These are phyloP conservation scores for Zygothrica quintamaculata DNA, from an alignment of 2,888 invertebrate genomes.

Conservation along the genomic window DNA sequence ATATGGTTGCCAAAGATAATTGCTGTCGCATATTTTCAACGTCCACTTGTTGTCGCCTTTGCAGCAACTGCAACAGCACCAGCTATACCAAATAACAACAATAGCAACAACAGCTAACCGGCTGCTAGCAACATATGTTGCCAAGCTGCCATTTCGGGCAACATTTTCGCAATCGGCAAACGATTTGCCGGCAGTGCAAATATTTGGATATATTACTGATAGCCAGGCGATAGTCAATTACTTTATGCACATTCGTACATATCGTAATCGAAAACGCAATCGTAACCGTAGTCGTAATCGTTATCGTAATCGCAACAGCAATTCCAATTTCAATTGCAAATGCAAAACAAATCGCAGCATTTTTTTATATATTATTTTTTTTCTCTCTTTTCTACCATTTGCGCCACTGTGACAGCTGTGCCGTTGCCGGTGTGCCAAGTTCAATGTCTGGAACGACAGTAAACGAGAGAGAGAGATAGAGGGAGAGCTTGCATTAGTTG, in stretches of 20 bases:
- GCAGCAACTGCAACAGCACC: conserved; percentile 16
- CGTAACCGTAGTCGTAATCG: conserved; percentile 1
- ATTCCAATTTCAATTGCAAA: background rate
- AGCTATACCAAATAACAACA: conserved; percentile 20
- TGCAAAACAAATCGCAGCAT: background rate
- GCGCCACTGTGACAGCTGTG: conserved; percentile 63
- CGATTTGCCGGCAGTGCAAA: conserved; percentile 43
- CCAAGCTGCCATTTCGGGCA: conserved; percentile 58
- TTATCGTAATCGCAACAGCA: conserved; percentile 14
- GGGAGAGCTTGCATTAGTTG: conserved; percentile 9
- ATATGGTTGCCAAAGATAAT: conserved; percentile 66
- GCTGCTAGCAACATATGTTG: conserved; percentile 68
- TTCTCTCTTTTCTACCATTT: conserved; percentile 35
- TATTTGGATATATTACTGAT: conserved; percentile 52
- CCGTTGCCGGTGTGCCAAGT: conserved; percentile 58
- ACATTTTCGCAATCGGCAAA: conserved; percentile 62
- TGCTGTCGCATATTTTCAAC: conserved; percentile 75
- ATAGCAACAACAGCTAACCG: conserved; percentile 27
- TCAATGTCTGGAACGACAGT: conserved; percentile 64
- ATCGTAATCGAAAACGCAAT: conserved; percentile 13
- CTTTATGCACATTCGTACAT: conserved; percentile 22
- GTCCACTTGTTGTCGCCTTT: conserved; percentile 72
- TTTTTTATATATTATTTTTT: too few species aligned
- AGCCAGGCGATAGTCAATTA: conserved; percentile 38
- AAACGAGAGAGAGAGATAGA: conserved; percentile 15